Base-by-base conservation (phyloP, 2,888 invertebrate species). In the Scaptomyza reducta region DNA sequence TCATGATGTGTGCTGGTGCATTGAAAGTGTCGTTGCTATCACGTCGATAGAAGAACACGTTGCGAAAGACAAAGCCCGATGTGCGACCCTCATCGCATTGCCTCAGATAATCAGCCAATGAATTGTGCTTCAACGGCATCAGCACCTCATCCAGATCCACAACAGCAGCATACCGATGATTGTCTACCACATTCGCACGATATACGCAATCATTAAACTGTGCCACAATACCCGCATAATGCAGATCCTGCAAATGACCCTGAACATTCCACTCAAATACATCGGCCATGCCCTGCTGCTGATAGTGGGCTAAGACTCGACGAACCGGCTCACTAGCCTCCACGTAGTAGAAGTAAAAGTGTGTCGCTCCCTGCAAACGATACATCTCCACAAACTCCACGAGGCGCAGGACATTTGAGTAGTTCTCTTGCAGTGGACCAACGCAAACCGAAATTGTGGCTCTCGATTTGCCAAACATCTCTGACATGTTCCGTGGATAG, bases 171-270 rank as follows among this genome's bases (percentile, higher is more conserved):
- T 97, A 97, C 60, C 96, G 95, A 79, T 95, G 96, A 46, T 92
- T 92, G 63, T 92, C 90, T 61, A 93, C 90, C 65, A 96, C 94
- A 95, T 97, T 97, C 55, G 96, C 96, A 74, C 97, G 94, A 92
- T 97, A 97, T 14, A 97, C 93, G 91, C 98, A 98, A 92, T 98
- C 97, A 91, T 98, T 97, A 86, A 97, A 94, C 40, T 97, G 97
- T 0, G 97, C 97, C 90, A 97, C 97, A 69, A 96, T 94, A 0
- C 97, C 97, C 86, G 96, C 96, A 2, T 91, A 90, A 53, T 92
- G 90, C 1, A 93, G 76, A 22, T 92, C 92, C 57, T 91, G 88
- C 25, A 89, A 75, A 41, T 86, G 74, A 6, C 90, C 85, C 4
- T 87, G 61, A 31, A 92, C 77, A 70, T 92, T 89, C 93, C 93